Evolutionary conservation across 2,797 vertebrate species (phyloP), one percentile per base, ranked within the genome.

Genomic region (Chelon labrosus): DNA sequence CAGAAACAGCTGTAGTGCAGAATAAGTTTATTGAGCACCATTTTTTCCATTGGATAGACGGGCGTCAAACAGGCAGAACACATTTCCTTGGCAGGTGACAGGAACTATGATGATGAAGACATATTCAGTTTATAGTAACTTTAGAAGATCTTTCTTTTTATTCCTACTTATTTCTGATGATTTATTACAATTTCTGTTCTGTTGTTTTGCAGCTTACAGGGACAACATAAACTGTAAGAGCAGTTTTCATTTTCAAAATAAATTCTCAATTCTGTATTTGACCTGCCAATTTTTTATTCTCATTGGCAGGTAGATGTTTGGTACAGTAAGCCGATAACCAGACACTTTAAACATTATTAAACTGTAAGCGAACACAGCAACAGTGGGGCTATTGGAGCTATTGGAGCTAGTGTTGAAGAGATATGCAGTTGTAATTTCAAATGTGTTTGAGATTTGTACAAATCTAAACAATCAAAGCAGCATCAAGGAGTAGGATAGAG

Each of bases 1-100:
- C 94, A 94, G 93, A 97, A 97, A 86, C 96, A 97, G 0, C 89
- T 93, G 71, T 0, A 85, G 84, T 97, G 96, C 70, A 96, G 88
- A 59, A 92, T 88, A 47, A 91, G 79, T 63, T 93, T 93, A 85
- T 94, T 94, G 61, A 92, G 84, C 85, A 91, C 85, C 84, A 95
- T 92, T 85, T 89, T 73, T 87, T 97, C 96, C 94, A 93, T 80
- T 19, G 93, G 77, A 83, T 95, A 95, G 66, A 95, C 94, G 10
- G 95, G 93, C 58, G 89, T 93, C 84, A 94, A 89, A 88, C 96
- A 97, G 10, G 89, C 91, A 53, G 93, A 91, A 50, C 96, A 97
- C 82, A 89, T 88, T 85, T 96, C 96, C 82, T 92, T 95, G 79
- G 67, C 73, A 41, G 75, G 51, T 35, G 63, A 74, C 91, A 88